These are phyloP conservation scores for Ramphastos sulfuratus DNA, from an alignment of 2,113 vertebrate genomes.

Conservation along the genomic window DNA sequence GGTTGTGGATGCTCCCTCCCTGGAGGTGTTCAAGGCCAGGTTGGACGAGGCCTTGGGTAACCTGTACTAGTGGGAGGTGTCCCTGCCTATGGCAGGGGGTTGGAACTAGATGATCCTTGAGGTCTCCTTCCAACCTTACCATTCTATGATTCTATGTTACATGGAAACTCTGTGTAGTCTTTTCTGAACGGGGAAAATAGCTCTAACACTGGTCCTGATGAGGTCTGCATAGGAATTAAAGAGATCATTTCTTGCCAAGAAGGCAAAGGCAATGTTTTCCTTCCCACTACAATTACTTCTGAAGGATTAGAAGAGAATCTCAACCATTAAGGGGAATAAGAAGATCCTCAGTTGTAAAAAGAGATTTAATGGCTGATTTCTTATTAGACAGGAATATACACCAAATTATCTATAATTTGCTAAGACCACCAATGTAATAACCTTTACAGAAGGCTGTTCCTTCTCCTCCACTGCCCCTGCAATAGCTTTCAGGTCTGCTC, in stretches of 20 bases:
- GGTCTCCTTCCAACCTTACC: too few relatives aligned
- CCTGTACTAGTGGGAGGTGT: too few relatives aligned
- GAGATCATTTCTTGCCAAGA: not conserved
- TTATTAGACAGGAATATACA: not conserved
- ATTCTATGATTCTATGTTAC: not conserved
- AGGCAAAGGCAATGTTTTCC: not conserved
- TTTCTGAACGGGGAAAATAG: not conserved
- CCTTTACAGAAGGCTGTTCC: not conserved
- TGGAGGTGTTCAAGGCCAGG: too few relatives aligned
- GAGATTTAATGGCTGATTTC: not conserved
- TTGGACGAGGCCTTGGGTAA: too few relatives aligned
- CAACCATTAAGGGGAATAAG: not conserved
- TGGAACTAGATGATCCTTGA: too few relatives aligned
- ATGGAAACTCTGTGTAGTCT: fast-evolving
- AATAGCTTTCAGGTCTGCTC: not conserved
- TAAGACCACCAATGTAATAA: not conserved
- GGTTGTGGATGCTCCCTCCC: too few relatives aligned
- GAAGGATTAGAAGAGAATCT: not conserved
- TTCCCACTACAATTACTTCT: not conserved
- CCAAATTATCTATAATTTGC: not conserved
- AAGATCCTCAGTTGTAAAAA: not conserved
- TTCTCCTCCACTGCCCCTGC: not conserved
- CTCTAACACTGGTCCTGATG: not conserved
- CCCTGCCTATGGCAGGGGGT: too few relatives aligned
- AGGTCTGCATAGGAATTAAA: not conserved